Conservation (phyloP, 1,140 invertebrate species). For the Lepidurus arcticus region DNA sequence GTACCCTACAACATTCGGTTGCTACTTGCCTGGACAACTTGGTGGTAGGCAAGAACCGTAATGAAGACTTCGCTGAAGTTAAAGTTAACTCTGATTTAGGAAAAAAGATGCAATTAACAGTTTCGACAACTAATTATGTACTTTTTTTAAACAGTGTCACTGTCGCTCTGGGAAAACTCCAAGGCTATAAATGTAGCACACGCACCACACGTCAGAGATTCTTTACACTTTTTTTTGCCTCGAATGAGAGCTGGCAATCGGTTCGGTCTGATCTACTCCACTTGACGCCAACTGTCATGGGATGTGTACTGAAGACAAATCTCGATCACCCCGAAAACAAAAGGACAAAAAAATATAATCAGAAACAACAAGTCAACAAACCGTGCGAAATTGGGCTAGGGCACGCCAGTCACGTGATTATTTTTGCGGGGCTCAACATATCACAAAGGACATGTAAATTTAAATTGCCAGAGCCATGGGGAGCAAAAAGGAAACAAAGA, state of each 20-base stretch:
- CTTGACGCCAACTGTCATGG: neutral
- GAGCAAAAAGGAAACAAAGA: neutral
- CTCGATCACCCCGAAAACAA: neutral
- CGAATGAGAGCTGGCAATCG: neutral
- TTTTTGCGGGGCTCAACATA: conserved; percentile 4
- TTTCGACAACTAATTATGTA: conserved; percentile 20
- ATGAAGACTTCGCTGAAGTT: too few relatives aligned
- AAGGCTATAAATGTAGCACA: conserved; percentile 16
- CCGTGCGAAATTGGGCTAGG: neutral
- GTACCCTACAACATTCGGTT: too few relatives aligned
- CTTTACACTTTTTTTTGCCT: neutral
- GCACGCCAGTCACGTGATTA: neutral
- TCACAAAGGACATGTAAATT: conserved; percentile 6
- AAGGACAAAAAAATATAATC: neutral
- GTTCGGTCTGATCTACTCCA: neutral
- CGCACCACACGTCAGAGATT: conserved; percentile 20
- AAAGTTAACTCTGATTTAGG: too few relatives aligned
- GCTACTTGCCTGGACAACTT: too few relatives aligned
- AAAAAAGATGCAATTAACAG: neutral
- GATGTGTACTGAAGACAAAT: neutral
- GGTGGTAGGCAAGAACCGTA: too few relatives aligned
- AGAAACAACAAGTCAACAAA: neutral
- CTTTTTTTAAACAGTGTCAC: conserved; percentile 15
- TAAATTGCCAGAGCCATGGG: neutral
- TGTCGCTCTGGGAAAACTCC: conserved; percentile 12